These are phyloP conservation scores for Trochalopteron elliotii DNA, from an alignment of 2,113 vertebrate genomes.

Conservation along the genomic window DNA sequence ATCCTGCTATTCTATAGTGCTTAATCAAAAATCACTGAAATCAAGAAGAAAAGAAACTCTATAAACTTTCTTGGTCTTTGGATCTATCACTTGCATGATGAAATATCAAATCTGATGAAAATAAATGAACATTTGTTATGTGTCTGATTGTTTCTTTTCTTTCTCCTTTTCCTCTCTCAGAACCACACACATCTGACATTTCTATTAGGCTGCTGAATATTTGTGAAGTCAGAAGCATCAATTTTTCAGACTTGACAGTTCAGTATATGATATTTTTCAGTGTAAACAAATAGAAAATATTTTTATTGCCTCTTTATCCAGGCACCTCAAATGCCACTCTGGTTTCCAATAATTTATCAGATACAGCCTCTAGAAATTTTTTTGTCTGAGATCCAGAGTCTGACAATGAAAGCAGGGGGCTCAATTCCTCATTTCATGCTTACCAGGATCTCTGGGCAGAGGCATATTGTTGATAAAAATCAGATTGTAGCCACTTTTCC, in stretches of 20 bases:
- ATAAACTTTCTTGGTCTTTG: background rate
- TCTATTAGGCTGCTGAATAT: slow-evolving; percentile 38
- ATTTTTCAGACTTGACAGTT: slow-evolving; percentile 59
- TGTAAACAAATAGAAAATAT: slow-evolving; percentile 55
- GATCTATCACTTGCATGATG: background rate
- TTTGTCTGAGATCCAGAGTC: background rate
- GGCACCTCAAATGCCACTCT: background rate
- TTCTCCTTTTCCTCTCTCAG: background rate
- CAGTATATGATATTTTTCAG: slow-evolving; percentile 15
- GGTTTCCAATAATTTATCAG: slow-evolving; percentile 19
- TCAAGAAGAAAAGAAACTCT: background rate
- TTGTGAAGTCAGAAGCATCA: slow-evolving; percentile 42
- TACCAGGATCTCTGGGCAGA: background rate
- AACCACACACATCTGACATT: slow-evolving; percentile 10
- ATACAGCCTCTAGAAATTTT: background rate
- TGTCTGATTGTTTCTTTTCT: background rate
- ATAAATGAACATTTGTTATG: slow-evolving; percentile 21
- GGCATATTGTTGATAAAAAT: background rate
- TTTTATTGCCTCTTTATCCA: slow-evolving; percentile 40
- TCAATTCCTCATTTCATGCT: background rate
- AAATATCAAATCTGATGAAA: slow-evolving; percentile 9
- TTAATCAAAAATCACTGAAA: slow-evolving; percentile 23
- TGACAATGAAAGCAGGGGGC: background rate
- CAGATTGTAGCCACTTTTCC: background rate
- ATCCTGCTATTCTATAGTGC: background rate